phyloP scores from a whole-genome alignment of 2,888 invertebrate species.

The Villa cingulata region DNA sequence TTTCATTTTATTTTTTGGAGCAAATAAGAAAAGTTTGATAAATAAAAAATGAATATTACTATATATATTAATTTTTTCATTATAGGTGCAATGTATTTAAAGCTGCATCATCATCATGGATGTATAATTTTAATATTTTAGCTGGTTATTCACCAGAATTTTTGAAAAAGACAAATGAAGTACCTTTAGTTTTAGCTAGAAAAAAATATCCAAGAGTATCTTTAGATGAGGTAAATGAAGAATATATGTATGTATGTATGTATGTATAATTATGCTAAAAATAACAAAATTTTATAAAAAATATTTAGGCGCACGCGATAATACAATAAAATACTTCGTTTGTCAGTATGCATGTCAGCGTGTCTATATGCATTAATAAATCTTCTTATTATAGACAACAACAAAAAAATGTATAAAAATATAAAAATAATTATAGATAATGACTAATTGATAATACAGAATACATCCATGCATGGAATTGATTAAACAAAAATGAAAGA shows the following conservation, averaged over 20 bases:
- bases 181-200: slow-evolving; percentile 63
- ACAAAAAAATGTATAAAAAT: too few relatives aligned
- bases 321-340: too few relatives aligned
- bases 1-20: too few relatives aligned
- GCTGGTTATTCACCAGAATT: slow-evolving; percentile 69
- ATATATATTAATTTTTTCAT: neutral
- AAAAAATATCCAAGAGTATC: slow-evolving; percentile 67
- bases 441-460: too few relatives aligned
- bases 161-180: slow-evolving; percentile 61
- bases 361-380: too few relatives aligned
- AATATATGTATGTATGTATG: neutral
- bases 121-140: slow-evolving; percentile 79
- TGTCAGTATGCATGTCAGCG: too few relatives aligned
- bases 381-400: too few relatives aligned
- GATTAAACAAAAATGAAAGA: too few relatives aligned
- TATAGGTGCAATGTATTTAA: slow-evolving; percentile 65
- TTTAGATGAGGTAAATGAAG: slow-evolving; percentile 45
- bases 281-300: neutral
- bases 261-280: neutral
- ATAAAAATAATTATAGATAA: too few relatives aligned
- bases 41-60: neutral
- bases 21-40: neutral
- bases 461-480: too few relatives aligned
- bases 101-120: slow-evolving; percentile 82
- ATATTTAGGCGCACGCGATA: too few relatives aligned